Evolutionary conservation across 2,797 vertebrate species (phyloP).

Genomic region (Chloroceryle amazona): DNA sequence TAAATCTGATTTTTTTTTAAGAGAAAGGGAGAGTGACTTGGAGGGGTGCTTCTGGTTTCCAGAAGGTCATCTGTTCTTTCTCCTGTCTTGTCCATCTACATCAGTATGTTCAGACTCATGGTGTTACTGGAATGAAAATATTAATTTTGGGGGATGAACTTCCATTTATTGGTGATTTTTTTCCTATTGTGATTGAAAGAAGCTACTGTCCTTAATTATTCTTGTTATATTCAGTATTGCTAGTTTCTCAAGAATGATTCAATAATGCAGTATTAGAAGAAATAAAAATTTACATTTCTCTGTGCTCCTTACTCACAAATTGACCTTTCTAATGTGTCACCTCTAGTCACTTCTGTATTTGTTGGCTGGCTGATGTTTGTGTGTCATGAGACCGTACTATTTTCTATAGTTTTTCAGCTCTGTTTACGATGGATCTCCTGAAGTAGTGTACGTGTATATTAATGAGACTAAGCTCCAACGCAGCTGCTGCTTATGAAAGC

Average conservation of each 20-base stretch:
- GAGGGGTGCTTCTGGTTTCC: conserved; percentile 12
- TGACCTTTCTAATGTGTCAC: background rate
- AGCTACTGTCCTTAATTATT: background rate
- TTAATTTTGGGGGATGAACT: background rate
- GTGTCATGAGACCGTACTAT: background rate
- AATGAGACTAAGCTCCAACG: background rate
- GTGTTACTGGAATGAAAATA: conserved; percentile 60
- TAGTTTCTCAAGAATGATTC: background rate
- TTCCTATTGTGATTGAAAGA: background rate
- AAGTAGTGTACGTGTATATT: background rate
- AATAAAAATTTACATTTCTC: background rate
- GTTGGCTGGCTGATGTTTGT: background rate
- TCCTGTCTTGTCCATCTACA: background rate
- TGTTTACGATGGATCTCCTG: background rate
- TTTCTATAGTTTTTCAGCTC: background rate
- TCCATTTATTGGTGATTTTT: background rate
- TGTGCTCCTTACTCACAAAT: background rate
- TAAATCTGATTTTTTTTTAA: conserved; percentile 75
- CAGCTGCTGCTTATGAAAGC: background rate
- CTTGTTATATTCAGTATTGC: background rate
- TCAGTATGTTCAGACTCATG: conserved; percentile 62
- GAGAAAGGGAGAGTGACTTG: conserved; percentile 71
- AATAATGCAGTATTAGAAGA: background rate
- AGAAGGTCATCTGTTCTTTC: background rate
- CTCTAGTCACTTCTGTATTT: background rate